Evolutionary conservation across 2,113 vertebrate genomes (phyloP), one percentile per base, ranked within the genome.

Genomic region (Cynopterus brachyotis): DNA sequence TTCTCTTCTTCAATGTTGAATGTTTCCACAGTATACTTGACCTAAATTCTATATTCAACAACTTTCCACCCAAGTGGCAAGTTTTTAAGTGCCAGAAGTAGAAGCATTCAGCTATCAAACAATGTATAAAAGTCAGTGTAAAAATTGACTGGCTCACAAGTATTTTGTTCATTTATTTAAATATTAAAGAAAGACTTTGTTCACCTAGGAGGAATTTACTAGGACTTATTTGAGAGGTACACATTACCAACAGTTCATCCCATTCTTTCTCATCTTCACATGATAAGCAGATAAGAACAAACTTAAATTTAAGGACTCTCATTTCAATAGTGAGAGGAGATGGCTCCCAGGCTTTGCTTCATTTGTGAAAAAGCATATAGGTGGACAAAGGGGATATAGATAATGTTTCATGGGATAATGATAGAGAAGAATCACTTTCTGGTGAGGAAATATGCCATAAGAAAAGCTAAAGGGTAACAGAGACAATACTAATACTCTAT

Each of bases 81-180:
- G 26, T 19, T 94, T 96, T 88, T 55, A 75, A 94, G 20, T 80
- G 45, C 35, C 69, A 94, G 87, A 60, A 90, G 57, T 50, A 42
- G 66, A 72, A 24, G 24, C 26, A 79, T 32, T 80, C 50, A 87
- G 80, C 19, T 84, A 11, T 81, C 80, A 69, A n/a, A 84, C 16
- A 67, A 67, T 53, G 35, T 67, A 3, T 42, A 55, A 79, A 9
- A 94, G 32, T 45, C 22, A 73, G 32, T 12, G 13, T 22, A 37
- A 32, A 94, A 91, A 89, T 40, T 72, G 42, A 75, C 13, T 72
- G 20, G 28, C 24, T 69, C 20, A 72, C 10, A 40, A 30, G 42
- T 76, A 50, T 16, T 89, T 78, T 53, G 53, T 55, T 79, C 55
- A n/a, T 26, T 73, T 57, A 55, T 50, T 87, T 70, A 47, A 92